Conservation (phyloP, 2,888 invertebrate genomes). For the Acrobasis suavella region DNA sequence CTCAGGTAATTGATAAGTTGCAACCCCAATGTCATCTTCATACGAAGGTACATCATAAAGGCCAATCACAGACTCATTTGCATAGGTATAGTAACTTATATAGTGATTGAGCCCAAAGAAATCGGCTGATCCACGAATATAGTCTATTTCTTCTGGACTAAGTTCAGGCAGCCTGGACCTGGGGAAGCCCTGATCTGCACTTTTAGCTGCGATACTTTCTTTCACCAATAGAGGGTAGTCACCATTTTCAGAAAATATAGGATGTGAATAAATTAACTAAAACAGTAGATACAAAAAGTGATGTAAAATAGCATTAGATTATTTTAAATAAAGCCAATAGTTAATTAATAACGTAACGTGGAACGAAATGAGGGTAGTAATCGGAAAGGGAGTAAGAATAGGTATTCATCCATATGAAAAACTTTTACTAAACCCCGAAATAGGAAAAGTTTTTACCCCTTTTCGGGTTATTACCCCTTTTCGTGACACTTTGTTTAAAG, state of each 20-base stretch:
- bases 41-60: constrained; percentile 38
- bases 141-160: constrained; percentile 46
- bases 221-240: not conserved
- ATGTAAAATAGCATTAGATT: not conserved
- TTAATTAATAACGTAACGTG: no score
- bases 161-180: not conserved
- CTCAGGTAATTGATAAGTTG: constrained; percentile 15
- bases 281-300: not conserved
- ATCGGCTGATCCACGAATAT: constrained; percentile 53
- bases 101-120: constrained; percentile 85
- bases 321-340: no score
- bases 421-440: no score
- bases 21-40: constrained; percentile 37
- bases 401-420: no score
- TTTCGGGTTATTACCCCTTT: no score
- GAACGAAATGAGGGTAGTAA: no score
- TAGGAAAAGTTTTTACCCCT: no score
- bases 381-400: no score
- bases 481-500: no score
- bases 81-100: constrained; percentile 60
- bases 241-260: constrained; percentile 58
- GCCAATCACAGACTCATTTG: constrained; percentile 40
- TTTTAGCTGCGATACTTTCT: not conserved
- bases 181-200: not conserved
- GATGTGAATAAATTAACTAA: constrained; percentile 56